Percentiles rank a stretch among this genome's conserved stretches.
Evolutionary conservation across 2,797 vertebrate species (phyloP).

Genomic region (Tiaroga cobitis): DNA sequence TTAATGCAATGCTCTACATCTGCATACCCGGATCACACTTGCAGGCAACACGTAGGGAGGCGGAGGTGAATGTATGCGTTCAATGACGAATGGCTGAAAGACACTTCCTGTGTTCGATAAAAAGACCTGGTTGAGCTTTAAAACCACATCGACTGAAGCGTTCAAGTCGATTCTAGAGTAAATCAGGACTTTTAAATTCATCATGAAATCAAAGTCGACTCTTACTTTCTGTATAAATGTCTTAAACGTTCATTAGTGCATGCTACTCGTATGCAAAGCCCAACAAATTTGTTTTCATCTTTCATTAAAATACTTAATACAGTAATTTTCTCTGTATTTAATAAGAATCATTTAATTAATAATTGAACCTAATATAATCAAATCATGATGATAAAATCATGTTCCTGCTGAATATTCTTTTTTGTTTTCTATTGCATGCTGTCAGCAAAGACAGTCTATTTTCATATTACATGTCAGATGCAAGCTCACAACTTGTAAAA

Average conservation of each 20-base stretch:
- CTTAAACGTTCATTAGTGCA: neutral
- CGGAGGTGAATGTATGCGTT: slow-evolving; percentile 27
- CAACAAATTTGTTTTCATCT: neutral
- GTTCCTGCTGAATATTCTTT: neutral
- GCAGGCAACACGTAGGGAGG: slow-evolving; percentile 28
- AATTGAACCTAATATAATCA: neutral
- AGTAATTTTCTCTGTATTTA: neutral
- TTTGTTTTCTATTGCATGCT: neutral
- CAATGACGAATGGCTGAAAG: slow-evolving; percentile 26
- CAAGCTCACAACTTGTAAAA: neutral
- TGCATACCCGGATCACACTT: slow-evolving; percentile 15
- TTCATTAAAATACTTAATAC: neutral
- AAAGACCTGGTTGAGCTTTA: neutral
- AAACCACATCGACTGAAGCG: neutral
- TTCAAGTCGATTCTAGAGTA: neutral
- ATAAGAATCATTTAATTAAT: neutral
- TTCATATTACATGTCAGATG: neutral
- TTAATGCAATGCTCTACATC: neutral
- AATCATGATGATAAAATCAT: neutral
- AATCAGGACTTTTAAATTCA: neutral
- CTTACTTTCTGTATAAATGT: neutral
- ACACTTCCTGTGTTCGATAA: neutral
- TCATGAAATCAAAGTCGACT: neutral
- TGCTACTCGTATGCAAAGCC: too few relatives aligned
- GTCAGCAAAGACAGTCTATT: neutral